Base-by-base conservation (phyloP, 2,888 invertebrate species). In the Apodemia hepburni region DNA sequence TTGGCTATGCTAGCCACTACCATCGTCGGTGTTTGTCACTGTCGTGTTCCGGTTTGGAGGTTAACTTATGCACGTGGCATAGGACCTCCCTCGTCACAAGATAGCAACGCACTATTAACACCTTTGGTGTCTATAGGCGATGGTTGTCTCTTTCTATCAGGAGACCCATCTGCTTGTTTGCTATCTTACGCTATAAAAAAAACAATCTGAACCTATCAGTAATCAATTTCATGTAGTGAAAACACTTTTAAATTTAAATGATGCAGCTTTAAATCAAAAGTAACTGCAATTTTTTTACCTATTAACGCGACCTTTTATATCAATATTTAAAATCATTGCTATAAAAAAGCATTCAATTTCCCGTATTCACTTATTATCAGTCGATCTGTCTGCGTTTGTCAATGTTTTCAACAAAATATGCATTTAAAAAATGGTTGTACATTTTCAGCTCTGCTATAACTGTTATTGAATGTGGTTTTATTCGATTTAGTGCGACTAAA, bases 291-390 rank as follows among this genome's bases (percentile, higher is more conserved):
- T 47, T 47, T 47, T 47, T 47, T 47, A 47, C 47, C 47, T 45
- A 45, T 45, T 15, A 45, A n/a, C n/a, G n/a, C n/a, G 45, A 45
- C n/a, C 49, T 27, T 54, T 54, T 27, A 27, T 27, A 47, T 54
- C 54, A 54, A 51, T 3, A 12, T 29, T 27, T 57, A 8, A 54
- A 29, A 57, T 27, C 57, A 15, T 29, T 15, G 12, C 33, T 38
- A 61, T 33, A 61, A 61, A 61, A 61, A 35, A 54, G 18, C 22
- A 54, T 54, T 15, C 49, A 61, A 61, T 51, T 27, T 57, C 8
- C n/a, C n/a, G 29, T 27, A 54, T 57, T 29, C 57, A 8, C 27
- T 29, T 29, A 57, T 57, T 57, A 57, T 57, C 57, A 27, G 27
- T 6, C 57, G 29, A 57, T 57, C 57, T 57, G 57, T 57, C 57